Evolutionary conservation across 2,113 vertebrate species (phyloP).

Genomic region (Lepus europaeus): DNA sequence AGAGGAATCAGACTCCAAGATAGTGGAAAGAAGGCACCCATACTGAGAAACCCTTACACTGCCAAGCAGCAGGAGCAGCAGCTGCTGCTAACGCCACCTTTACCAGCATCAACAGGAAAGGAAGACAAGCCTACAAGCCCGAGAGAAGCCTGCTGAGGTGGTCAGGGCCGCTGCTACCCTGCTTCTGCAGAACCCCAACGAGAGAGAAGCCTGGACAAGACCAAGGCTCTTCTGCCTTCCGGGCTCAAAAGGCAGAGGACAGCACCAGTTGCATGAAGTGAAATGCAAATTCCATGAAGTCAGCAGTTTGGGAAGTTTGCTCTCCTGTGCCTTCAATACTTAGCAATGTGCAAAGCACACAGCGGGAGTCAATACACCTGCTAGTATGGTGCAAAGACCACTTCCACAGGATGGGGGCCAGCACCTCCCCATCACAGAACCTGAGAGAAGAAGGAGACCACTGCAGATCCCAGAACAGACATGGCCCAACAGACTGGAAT

Average conservation of each 20-base stretch:
- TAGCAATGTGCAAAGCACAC: neutral
- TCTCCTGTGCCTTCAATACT: neutral
- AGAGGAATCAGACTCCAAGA: conserved; percentile 71
- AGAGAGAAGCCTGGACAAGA: neutral
- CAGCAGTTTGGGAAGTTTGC: neutral
- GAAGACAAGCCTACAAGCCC: neutral
- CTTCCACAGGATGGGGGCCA: neutral
- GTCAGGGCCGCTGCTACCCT: neutral
- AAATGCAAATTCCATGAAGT: neutral
- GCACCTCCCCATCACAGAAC: neutral
- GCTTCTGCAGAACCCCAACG: neutral
- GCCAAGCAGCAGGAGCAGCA: conserved; percentile 42
- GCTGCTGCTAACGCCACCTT: neutral
- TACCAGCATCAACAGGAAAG: neutral
- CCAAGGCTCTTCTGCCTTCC: neutral
- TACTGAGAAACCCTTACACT: conserved; percentile 76
- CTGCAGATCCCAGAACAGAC: neutral
- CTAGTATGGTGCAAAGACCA: neutral
- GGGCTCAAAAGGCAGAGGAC: neutral
- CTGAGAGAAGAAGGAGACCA: conserved; percentile 22
- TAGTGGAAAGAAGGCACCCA: conserved; percentile 56
- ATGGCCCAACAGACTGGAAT: neutral
- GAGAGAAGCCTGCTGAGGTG: neutral
- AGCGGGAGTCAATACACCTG: neutral
- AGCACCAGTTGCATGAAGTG: neutral